Base-by-base conservation (phyloP, 2,888 invertebrate genomes). In the Polydesmus complanatus region DNA sequence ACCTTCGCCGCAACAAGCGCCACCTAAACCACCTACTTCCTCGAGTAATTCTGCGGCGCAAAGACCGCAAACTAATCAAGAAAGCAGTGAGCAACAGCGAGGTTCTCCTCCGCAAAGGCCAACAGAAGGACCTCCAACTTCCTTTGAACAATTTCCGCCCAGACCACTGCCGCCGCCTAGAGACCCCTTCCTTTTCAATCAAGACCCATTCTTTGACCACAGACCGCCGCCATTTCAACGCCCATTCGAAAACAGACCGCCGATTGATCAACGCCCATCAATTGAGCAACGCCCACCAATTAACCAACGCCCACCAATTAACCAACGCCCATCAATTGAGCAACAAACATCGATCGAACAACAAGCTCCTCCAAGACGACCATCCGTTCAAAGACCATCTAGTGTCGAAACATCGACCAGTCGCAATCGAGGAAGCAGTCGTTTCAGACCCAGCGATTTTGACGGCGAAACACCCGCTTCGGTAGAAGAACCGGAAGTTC, bases 341-440 rank as follows among this genome's bases (percentile, higher is more conserved):
- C 50, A 50, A 50, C 3, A 50, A 22, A 3, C 14, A 21, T 37
- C 37, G 5, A 14, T 37, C 5, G 37, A 37, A 37, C 37, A 14
- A 37, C 50, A 50, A 8, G 3, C 8, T 2, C 19, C 19, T 21
- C 53, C 53, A 2, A 25, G 25, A 19, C 22, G 22, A 3, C n/a
- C 21, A 23, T 3, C 53, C 3, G 2, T 22, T 3, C 53, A 53
- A 22, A 19, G 23, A 22, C 23, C 51, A 58, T 21, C 26, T 3
- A 51, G n/a, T 14, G 14, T 27, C 23, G 21, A 23, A n/a, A 5
- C 37, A 27, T 27, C 59, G 47, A 47, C 54, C 3, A 5, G 27
- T n/a, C 52, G 51, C 21, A 23, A 19, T n/a, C 53, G 59, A 53
- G 59, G 59, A 18, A 50, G 59, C 26, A 27, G 54, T 5, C 27